Base-by-base conservation (phyloP, 1,140 invertebrate species). In the Trichomalopsis sarcophagae region DNA sequence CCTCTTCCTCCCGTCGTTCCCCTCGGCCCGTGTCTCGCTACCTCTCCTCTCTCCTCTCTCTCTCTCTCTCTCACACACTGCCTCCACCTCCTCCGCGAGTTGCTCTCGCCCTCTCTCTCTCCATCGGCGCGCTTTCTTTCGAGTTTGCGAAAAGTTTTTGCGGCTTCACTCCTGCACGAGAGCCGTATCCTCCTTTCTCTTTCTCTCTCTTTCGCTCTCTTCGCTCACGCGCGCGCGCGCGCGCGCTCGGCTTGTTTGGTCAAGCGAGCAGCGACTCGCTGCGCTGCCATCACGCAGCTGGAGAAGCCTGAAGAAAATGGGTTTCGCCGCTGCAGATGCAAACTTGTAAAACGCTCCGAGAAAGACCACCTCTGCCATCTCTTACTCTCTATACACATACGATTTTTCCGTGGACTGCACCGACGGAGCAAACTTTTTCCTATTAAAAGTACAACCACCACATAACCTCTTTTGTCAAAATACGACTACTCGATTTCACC, bases 111-210 rank as follows among this genome's bases (percentile, higher is more conserved):
- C 68, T 30, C 23, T 14, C 69, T 33, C 23, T 71, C 27, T 71
- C 23, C 69, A 27, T 71, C 69, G 55, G 55, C 55, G 55, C 55
- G 55, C 55, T 62, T 62, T 62, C 55, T 62, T 62, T 62, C 55
- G 55, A 62, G 55, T 62, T 62, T 62, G 55, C 55, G 55, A 62
- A 62, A 62, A 62, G 21, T 62, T 62, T 62, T 62, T 62, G 55
- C 55, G 55, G 55, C 55, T 62, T 62, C 55, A 62, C 55, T 62
- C 55, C 55, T 62, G 55, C 47, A 50, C 47, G 47, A 50, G 47
- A 62, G 55, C 55, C 55, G 21, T 62, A 62, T 62, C 55, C 55
- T 62, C 55, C 55, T 62, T 21, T 62, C 55, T 21, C 55, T n/a
- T 14, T 62, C 21, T 6, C 55, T 62, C 10, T 50, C 47, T 27